Percentiles rank a stretch among this genome's conserved stretches.
Conservation (phyloP, 2,888 invertebrate species). For the Aphodius sticticus region DNA sequence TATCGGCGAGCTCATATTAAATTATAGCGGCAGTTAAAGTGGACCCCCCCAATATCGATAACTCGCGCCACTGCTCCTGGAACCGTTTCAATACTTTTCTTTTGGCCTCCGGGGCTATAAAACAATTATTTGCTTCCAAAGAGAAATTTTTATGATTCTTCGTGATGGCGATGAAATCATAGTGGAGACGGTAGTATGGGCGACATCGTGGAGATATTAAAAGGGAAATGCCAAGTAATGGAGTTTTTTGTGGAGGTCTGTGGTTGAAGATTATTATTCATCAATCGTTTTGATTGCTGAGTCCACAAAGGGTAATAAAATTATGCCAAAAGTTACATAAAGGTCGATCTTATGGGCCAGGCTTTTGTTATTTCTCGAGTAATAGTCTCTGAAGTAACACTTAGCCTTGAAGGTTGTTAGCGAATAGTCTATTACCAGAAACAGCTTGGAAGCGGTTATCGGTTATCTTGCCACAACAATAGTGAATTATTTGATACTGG, state of each 20-base stretch:
- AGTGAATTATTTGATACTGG: no score
- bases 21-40: slow-evolving; percentile 10
- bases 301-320: not conserved
- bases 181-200: not conserved
- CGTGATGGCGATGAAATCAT: not conserved
- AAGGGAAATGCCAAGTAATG: not conserved
- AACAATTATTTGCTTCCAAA: not conserved
- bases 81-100: slow-evolving; percentile 4
- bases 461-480: no score
- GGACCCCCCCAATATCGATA: not conserved
- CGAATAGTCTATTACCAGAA: no score
- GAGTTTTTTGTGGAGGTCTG: not conserved
- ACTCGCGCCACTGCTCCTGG: not conserved
- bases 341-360: no score
- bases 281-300: not conserved
- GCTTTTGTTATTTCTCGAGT: no score
- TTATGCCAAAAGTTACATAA: not conserved
- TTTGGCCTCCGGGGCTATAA: not conserved
- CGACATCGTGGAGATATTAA: not conserved
- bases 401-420: no score
- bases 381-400: no score
- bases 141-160: not conserved
- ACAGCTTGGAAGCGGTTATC: no score
- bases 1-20: slow-evolving; percentile 19
- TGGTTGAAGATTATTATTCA: not conserved